Evolutionary conservation across 2,888 invertebrate genomes (phyloP), one percentile per base, ranked within the genome.

Genomic region (Cremastinae sp.): DNA sequence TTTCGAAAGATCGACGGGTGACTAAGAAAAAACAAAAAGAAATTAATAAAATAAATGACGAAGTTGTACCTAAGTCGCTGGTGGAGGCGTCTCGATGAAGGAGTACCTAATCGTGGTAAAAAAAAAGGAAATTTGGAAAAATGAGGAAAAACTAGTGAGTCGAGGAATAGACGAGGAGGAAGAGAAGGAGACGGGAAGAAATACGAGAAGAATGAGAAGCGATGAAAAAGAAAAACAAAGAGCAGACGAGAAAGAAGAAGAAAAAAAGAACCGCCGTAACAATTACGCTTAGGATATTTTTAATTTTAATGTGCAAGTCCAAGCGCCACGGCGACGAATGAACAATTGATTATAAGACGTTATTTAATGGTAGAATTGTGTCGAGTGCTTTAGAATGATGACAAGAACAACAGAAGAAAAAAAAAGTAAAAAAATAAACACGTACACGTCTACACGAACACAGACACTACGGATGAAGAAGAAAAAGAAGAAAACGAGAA

Each of bases 251-350:
- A 16, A 47, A 47, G 16, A 47, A 16, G 47, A 16, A 14, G 55
- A 58, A 53, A 59, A 37, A 10, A 72, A 62, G 59, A 69, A 79
- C 41, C 80, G 76, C 79, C 75, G 73, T 80, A 78, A 78, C 62
- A 64, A 71, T 79, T 79, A 79, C 80, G 80, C 80, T 79, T 79
- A 79, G 78, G 78, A 79, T 79, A 75, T 66, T 70, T 61, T 70
- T 61, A 75, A 79, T 81, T 74, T 71, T 71, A 74, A 69, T 76
- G 78, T 75, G 79, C 80, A 74, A 78, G 74, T 79, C 78, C 79
- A 78, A 79, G 80, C 79, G 75, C 76, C 76, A 73, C 74, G 79
- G 76, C 78, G 79, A 77, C 55, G 68, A 73, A 70, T 53, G 58
- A 68, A 65, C 51, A 62, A 78, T 74, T 76, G 72, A 74, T 74